These are phyloP conservation scores for Vultur gryphus DNA, from an alignment of 2,797 vertebrate species.

Conservation along the genomic window DNA sequence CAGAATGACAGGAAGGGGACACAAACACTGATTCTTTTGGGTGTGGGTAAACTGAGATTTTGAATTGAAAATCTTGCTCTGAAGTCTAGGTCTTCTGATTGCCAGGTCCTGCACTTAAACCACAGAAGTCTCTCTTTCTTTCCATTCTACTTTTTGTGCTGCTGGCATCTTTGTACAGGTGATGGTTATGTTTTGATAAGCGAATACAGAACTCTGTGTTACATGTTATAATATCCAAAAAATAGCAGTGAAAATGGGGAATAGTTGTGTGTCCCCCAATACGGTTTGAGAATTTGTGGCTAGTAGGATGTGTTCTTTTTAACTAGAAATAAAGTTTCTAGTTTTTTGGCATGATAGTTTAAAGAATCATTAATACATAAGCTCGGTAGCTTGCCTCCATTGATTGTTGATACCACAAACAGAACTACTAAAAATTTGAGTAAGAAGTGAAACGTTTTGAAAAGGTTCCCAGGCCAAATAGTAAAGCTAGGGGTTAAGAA, in stretches of 20 bases:
- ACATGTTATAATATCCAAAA: background rate
- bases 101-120: background rate
- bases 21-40: background rate
- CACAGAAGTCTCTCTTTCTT: background rate
- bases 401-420: fast-evolving
- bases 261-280: background rate
- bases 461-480: background rate
- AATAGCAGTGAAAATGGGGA: background rate
- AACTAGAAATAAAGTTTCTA: background rate
- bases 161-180: background rate
- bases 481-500: background rate
- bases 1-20: background rate
- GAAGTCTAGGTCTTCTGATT: background rate
- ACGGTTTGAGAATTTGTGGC: background rate
- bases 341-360: background rate
- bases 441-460: background rate
- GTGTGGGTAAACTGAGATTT: background rate
- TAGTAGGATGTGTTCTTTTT: too few species aligned
- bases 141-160: too few species aligned
- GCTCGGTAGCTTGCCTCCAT: background rate
- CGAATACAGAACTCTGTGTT: background rate
- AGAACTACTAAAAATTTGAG: background rate
- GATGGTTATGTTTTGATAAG: background rate
- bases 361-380: background rate
- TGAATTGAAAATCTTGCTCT: background rate